Percentiles rank a stretch among this genome's conserved stretches.
Conservation (phyloP, 2,113 vertebrate species). For the Crotophaga sulcirostris region DNA sequence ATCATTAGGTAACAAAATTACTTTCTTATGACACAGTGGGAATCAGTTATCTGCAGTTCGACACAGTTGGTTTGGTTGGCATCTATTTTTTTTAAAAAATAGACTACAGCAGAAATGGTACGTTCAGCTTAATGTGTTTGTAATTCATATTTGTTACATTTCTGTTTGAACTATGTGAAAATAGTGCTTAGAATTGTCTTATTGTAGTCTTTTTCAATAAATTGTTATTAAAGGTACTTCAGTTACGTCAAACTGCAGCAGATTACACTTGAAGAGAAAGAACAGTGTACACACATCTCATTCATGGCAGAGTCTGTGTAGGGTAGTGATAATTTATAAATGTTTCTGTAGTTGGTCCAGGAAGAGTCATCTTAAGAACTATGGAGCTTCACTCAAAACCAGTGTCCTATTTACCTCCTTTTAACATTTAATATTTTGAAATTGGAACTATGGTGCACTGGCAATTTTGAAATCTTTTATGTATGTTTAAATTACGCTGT, state of each 20-base stretch:
- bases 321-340: neutral
- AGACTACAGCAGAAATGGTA: neutral
- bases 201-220: neutral
- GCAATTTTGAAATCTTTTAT: neutral
- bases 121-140: neutral
- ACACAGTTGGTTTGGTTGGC: neutral
- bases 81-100: neutral
- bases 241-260: neutral
- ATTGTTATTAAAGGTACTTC: neutral
- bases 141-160: neutral
- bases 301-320: neutral
- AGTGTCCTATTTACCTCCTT: neutral
- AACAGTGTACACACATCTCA: neutral
- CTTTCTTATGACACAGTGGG: neutral
- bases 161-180: neutral
- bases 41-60: neutral
- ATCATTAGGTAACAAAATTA: neutral
- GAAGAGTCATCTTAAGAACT: neutral
- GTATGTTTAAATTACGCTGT: neutral
- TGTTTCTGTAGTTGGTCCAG: neutral
- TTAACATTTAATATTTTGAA: neutral
- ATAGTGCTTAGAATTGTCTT: neutral
- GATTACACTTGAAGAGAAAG: neutral
- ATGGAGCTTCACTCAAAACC: neutral
- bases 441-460: neutral